phyloP scores from a whole-genome alignment of 2,113 vertebrate genomes.

The Promerops cafer region DNA sequence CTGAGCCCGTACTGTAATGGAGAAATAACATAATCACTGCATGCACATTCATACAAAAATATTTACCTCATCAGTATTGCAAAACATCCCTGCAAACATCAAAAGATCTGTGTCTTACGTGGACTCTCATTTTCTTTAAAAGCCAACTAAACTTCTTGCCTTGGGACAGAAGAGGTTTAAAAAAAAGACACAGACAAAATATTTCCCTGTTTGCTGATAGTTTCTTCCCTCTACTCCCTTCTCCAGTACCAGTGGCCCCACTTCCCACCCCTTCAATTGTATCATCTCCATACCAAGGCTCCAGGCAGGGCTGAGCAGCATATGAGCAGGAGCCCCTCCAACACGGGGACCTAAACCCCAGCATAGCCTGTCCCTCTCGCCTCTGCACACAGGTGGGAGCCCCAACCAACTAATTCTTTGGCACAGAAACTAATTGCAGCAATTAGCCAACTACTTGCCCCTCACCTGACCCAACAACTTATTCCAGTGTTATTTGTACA shows the following conservation, averaged over 20 bases:
- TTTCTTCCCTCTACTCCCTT: not conserved
- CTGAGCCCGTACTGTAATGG: not conserved
- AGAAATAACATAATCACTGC: not conserved
- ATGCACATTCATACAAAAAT: not conserved
- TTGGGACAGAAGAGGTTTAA: not conserved
- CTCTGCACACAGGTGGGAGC: not conserved
- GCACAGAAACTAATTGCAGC: not conserved
- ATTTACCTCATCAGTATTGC: not conserved
- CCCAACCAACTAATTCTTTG: not conserved
- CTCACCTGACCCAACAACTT: not conserved
- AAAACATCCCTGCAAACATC: not conserved
- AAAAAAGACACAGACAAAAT: not conserved
- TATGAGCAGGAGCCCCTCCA: not conserved
- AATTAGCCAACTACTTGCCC: not conserved
- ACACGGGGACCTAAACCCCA: rapidly evolving
- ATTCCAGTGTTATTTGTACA: not conserved
- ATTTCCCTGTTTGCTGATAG: not conserved
- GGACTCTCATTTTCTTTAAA: not conserved
- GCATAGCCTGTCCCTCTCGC: rapidly evolving
- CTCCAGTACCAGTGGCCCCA: not conserved
- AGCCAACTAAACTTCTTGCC: not conserved
- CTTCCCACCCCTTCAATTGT: not conserved
- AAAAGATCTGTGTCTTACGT: not conserved
- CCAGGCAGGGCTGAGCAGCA: not conserved
- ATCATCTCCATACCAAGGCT: not conserved